A percentile compares a stretch with the other conserved stretches of the same genome.
These are phyloP conservation scores for Podocnemis expansa DNA, from an alignment of 2,113 vertebrate genomes.

Conservation along the genomic window DNA sequence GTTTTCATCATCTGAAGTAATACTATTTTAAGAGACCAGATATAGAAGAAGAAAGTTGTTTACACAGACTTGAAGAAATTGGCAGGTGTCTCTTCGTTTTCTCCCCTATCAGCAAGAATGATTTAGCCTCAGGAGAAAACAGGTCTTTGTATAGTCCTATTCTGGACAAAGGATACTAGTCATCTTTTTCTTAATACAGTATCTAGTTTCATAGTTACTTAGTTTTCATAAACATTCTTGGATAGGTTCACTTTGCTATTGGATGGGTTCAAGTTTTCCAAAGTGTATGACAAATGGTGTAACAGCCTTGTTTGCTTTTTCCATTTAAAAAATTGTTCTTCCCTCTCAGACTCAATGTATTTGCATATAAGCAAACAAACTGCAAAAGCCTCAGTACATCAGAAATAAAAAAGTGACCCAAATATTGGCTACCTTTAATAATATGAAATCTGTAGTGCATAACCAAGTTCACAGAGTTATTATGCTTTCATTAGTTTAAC, in stretches of 20 bases:
- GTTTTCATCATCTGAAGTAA: not conserved
- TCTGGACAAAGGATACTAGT: not conserved
- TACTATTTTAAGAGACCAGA: slow-evolving; percentile 28
- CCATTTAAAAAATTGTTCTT: accelerated
- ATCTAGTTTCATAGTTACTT: not conserved
- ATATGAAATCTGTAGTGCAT: accelerated
- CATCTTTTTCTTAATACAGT: not conserved
- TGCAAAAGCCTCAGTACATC: not conserved
- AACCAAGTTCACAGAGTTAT: not conserved
- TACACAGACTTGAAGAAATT: slow-evolving; percentile 19
- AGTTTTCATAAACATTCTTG: not conserved
- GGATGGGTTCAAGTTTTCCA: not conserved
- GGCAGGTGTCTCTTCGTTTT: not conserved
- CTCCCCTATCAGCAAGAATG: not conserved
- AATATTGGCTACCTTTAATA: not conserved
- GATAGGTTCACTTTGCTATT: not conserved
- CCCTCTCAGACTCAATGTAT: not conserved
- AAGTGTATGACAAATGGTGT: not conserved
- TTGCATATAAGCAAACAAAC: not conserved
- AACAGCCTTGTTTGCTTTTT: not conserved
- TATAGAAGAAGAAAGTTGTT: slow-evolving; percentile 52
- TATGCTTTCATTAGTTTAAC: not conserved
- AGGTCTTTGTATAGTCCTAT: not conserved
- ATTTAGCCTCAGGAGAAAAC: slow-evolving; percentile 20
- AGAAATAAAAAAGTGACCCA: not conserved